Evolutionary conservation across 2,113 vertebrate species (phyloP), one percentile per base, ranked within the genome.

Genomic region (Boleophthalmus pectinirostris): DNA sequence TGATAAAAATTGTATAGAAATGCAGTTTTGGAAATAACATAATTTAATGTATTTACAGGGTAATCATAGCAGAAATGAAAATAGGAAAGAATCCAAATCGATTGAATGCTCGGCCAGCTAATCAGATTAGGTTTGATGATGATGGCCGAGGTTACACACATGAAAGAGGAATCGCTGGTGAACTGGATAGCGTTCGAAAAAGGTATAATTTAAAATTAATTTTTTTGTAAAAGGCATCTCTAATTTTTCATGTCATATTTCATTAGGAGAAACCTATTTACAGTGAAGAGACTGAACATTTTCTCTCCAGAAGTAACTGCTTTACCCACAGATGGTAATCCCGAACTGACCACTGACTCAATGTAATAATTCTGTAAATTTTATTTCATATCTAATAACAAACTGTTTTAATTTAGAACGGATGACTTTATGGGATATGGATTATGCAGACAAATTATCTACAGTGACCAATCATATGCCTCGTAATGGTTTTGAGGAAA

Each of bases 401-500:
- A 9, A 15, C 15, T 47, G n/a, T 66, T 66, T 10, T 66, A 66
- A 13, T 11, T 66, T 63, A 94, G 92, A 66, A 0, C 56, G 82
- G 3, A 96, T 93, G 63, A 95, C 94, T 33, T 91, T 99, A 25
- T 99, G 98, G 97, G 97, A 98, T 78, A 15, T 96, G 67, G 96
- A 98, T 58, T 93, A 96, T 82, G 96, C 94, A 0, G 91, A 94
- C 78, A 74, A 94, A 38, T 72, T 99, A 60, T 92, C 92, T 13
- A 60, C 75, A 33, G 18, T 85, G 1, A 81, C 73, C 49, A 90
- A 94, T 16, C 94, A 94, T 43, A 80, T 73, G 35, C 94, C 94
- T n/a, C 92, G 88, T 9, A 98, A 99, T 0, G 94, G 93, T n/a
- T 94, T 99, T 88, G 96, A 99, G 74, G 96, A 99, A 84, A 96